These are phyloP conservation scores for Apotomis turbidana DNA, from an alignment of 2,888 invertebrate genomes.

Conservation along the genomic window DNA sequence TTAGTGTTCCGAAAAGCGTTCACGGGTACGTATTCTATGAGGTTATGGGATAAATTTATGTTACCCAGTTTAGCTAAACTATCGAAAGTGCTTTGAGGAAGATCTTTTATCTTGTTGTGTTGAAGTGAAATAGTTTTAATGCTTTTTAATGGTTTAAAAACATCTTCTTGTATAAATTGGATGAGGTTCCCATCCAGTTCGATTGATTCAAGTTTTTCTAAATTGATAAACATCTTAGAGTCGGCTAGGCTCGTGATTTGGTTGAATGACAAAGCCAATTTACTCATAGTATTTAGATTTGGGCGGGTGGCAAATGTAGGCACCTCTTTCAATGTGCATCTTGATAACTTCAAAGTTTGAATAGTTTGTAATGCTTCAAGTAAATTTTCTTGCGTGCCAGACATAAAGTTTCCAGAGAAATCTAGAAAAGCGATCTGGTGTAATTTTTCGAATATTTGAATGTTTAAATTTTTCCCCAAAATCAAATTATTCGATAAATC, in stretches of 20 bases:
- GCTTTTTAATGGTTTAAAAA: slow-evolving; percentile 61
- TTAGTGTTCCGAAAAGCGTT: slow-evolving; percentile 63
- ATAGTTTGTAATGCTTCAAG: slow-evolving; percentile 53
- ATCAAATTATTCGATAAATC: slow-evolving; percentile 51
- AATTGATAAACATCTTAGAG: slow-evolving; percentile 51
- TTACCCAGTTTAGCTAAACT: slow-evolving; percentile 58
- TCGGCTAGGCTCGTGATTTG: slow-evolving; percentile 57
- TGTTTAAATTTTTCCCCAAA: slow-evolving; percentile 54
- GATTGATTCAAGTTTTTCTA: slow-evolving; percentile 59
- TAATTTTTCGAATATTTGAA: slow-evolving; percentile 55
- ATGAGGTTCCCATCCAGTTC: slow-evolving; percentile 65
- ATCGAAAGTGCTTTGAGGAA: slow-evolving; percentile 63
- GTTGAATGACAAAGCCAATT: slow-evolving; percentile 63
- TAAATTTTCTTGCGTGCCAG: slow-evolving; percentile 50
- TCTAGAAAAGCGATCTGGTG: slow-evolving; percentile 55
- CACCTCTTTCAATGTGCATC: slow-evolving; percentile 59
- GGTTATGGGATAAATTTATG: slow-evolving; percentile 66
- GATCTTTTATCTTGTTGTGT: slow-evolving; percentile 59
- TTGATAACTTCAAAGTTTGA: slow-evolving; percentile 58
- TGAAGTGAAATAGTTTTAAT: slow-evolving; percentile 61
- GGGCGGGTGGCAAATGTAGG: slow-evolving; percentile 59
- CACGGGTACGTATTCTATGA: slow-evolving; percentile 61
- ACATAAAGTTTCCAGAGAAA: slow-evolving; percentile 65
- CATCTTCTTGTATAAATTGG: slow-evolving; percentile 56
- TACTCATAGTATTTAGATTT: slow-evolving; percentile 63